Evolutionary conservation across 1,140 invertebrate species (phyloP), one percentile per base, ranked within the genome.

Genomic region (Polypedilum vanderplanki): DNA sequence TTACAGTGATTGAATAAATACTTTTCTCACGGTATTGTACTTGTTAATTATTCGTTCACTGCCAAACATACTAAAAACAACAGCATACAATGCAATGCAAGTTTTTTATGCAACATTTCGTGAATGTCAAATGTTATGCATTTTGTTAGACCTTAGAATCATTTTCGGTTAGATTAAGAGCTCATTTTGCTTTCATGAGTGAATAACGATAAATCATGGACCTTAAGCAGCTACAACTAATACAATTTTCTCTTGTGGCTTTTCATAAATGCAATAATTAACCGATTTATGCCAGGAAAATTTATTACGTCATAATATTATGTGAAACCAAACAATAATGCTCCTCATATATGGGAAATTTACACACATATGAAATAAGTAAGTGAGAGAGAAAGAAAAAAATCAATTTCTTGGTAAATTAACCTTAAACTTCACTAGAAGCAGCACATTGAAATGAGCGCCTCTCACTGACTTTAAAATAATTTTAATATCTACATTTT

Each of bases 341-440:
- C 17, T 10, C 65, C n/a, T 57, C n/a, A n/a, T 12, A n/a, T 33
- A 33, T 1, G 2, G 5, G 2, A 33, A 4, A 12, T 57, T 12
- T 57, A 12, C 12, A 57, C 0, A 12, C 46, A 57, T 12, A 57
- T n/a, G 46, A 57, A n/a, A 57, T 4, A 4, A n/a, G 46, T n/a
- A 46, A 46, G 41, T 15, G 15, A 15, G 9, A 57, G 12, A 12
- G 12, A n/a, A 12, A 57, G n/a, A 57, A 57, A 67, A 67, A 70
- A 70, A 70, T 70, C 65, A 70, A 70, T 70, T 70, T 70, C 3
- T 18, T 18, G 65, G 65, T 22, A 70, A 70, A 70, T 70, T 70
- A 70, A 70, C 65, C 65, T 70, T 70, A 70, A 70, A 70, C 65
- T 70, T 70, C 65, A 70, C 17, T 20, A 70, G 65, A 70, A 70